Conservation (phyloP, 2,888 invertebrate species). For the Lagria hirta region DNA sequence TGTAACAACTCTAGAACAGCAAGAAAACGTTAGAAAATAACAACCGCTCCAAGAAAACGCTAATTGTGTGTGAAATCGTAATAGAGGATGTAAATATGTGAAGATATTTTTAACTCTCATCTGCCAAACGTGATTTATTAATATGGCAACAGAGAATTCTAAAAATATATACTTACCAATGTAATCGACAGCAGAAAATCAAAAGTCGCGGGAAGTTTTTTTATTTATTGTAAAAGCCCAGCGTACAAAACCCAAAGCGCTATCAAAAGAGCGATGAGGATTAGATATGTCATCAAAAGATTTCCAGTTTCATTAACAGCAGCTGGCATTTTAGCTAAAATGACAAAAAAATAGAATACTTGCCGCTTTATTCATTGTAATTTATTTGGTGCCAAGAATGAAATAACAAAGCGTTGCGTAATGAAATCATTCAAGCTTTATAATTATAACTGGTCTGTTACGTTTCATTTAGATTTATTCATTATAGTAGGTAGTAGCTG, state of each 20-base stretch:
- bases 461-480: too few relatives aligned
- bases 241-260: slow-evolving; percentile 33
- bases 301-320: slow-evolving; percentile 29
- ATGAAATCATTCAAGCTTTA: too few relatives aligned
- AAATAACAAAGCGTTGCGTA: too few relatives aligned
- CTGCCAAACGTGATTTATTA: slow-evolving; percentile 23
- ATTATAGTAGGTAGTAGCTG: too few relatives aligned
- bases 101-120: slow-evolving; percentile 8
- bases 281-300: slow-evolving; percentile 31
- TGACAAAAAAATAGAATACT: not conserved
- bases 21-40: slow-evolving; percentile 1
- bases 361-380: too few relatives aligned
- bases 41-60: not conserved
- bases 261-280: slow-evolving; percentile 31
- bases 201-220: too few relatives aligned
- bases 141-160: too few relatives aligned
- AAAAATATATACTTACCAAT: not conserved
- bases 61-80: slow-evolving; percentile 10
- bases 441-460: too few relatives aligned
- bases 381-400: too few relatives aligned
- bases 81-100: slow-evolving; percentile 14
- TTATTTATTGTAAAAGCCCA: slow-evolving; percentile 26
- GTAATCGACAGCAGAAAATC: not conserved
- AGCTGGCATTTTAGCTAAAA: slow-evolving; percentile 23
- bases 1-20: slow-evolving; percentile 9